Base-by-base conservation (phyloP, 30 jellyfish, hydroid and myxozoan species). In the Haliclystus octoradiatus region DNA sequence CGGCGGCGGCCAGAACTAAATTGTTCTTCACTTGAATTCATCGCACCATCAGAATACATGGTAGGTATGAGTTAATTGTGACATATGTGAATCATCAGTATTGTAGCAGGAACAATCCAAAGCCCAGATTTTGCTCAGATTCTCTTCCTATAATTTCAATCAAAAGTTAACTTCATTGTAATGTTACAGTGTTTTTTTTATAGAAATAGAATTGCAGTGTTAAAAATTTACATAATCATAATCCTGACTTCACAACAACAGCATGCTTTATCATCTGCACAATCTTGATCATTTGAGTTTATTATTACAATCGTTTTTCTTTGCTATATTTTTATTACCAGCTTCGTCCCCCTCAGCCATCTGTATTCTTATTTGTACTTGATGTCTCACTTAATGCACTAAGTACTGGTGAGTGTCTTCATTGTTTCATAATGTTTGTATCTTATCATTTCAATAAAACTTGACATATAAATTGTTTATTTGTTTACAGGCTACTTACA, bases 271-370 rank as follows among this genome's bases (percentile, higher is more conserved):
- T n/a, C n/a, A n/a, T n/a, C n/a, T n/a, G n/a, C n/a, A n/a, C n/a
- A n/a, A n/a, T n/a, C n/a, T n/a, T n/a, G n/a, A n/a, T n/a, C n/a
- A n/a, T n/a, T n/a, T n/a, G n/a, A n/a, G n/a, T n/a, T n/a, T n/a
- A n/a, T n/a, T n/a, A n/a, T n/a, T n/a, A n/a, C n/a, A n/a, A n/a
- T n/a, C n/a, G n/a, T n/a, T n/a, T n/a, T n/a, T n/a, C 7, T 65
- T 31, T 0, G 26, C 28, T 50, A 15, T 26, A 25, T 32, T 0
- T 31, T 71, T 49, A 28, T 40, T 23, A 28, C 68, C 77, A 86
- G 96, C 69, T 86, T 35, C 81, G 96, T 9, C 96, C 96, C 19
- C 96, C 96, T 33, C 96, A 86, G 52, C 96, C 96, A 14, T 66
- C 94, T 7, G 90, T 79, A 26, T 86, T 86, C 65, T 25, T 86